Base-by-base conservation (phyloP, 2,888 invertebrate species). In the Tyria jacobaeae region DNA sequence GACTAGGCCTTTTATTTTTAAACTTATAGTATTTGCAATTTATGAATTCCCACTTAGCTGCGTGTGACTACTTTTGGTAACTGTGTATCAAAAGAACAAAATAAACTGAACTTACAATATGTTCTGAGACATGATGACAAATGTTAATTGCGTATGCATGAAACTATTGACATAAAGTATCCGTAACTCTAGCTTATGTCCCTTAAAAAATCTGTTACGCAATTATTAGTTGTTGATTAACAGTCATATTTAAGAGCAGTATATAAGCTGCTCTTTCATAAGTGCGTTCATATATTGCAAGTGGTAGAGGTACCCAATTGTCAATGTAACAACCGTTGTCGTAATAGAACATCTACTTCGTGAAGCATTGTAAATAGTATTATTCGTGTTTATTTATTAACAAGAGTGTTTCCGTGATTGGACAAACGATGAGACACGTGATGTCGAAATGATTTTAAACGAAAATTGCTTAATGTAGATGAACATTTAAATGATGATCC, bases 351-450 rank as follows among this genome's bases (percentile, higher is more conserved):
- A 66, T 75, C 70, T 64, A 62, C 25, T 62, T 64, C 62, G 68
- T 76, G 69, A 78, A 76, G 71, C 72, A 75, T 79, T 84, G 82
- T 84, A 83, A 79, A 84, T 84, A 83, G 75, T 73, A 79, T 76
- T 79, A 67, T 69, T 70, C 72, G 68, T 72, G 60, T 71, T 77
- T 78, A 71, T 78, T 77, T 75, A 75, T 74, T 73, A 39, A 51
- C 41, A 52, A 58, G 55, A 48, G 14, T 55, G 56, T 56, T 53
- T 39, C 27, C 25, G 41, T 9, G 21, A 59, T 59, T 59, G 52
- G 58, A 59, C 55, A 41, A 55, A 48, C n/a, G 48, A 41, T 49
- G 27, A 39, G 41, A 57, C 14, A 34, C 34, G 39, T 55, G 31
- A 55, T 41, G 53, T 55, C 41, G 31, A 49, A 50, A 49, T 31